Conservation (phyloP, 2,113 vertebrate genomes). For the Ia io region DNA sequence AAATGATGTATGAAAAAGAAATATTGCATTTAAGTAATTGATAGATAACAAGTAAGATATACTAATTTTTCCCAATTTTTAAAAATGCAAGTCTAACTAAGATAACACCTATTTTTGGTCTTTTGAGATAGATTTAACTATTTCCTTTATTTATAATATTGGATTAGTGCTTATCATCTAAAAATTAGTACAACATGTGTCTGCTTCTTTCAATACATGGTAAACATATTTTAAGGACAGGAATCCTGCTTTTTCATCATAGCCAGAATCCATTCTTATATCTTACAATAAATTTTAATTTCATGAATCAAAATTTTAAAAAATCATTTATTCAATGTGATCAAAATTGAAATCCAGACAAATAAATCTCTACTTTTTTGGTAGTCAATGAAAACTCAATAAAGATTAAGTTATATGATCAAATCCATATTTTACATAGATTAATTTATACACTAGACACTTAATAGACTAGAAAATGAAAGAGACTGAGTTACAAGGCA, state of each 20-base stretch:
- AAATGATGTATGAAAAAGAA: background rate
- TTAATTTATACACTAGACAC: background rate
- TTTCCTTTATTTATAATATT: background rate
- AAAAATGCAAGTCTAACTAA: background rate
- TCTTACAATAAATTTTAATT: background rate
- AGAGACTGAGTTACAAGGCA: background rate
- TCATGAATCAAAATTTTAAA: background rate
- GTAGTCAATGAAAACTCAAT: slow-evolving; percentile 9
- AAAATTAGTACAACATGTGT: background rate
- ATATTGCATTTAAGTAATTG: background rate
- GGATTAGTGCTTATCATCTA: background rate
- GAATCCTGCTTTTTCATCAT: background rate
- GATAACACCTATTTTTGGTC: background rate
- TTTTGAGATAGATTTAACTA: background rate
- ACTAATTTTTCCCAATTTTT: background rate
- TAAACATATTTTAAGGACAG: background rate
- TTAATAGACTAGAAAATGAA: background rate
- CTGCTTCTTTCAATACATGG: background rate
- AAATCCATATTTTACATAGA: background rate
- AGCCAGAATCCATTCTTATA: background rate
- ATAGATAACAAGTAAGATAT: background rate
- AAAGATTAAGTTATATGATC: background rate
- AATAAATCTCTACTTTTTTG: background rate
- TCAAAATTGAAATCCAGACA: background rate
- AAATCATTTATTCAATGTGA: background rate